Conservation (phyloP, 2,113 vertebrate species). For the Oenanthe melanoleuca region DNA sequence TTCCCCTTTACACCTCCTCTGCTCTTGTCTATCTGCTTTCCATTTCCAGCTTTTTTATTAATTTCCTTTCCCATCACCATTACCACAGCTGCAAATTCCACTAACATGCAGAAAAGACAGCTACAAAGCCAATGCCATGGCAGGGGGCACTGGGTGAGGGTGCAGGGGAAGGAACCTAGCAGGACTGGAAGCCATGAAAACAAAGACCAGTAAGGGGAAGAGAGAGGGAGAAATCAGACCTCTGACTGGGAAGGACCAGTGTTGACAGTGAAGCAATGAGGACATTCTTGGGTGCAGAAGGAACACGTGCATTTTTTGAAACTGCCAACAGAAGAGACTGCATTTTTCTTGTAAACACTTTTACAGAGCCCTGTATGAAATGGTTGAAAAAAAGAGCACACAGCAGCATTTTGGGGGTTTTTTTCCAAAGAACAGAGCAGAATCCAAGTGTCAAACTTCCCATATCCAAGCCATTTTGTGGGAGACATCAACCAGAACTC, state of each 20-base stretch:
- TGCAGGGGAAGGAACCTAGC: neutral
- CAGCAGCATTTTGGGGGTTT: neutral
- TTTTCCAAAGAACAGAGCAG: neutral
- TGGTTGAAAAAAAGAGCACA: neutral
- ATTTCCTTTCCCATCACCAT: neutral
- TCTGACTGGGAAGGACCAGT: neutral
- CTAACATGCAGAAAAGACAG: fast-evolving
- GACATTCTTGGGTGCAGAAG: neutral
- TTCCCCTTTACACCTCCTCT: neutral
- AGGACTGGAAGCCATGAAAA: fast-evolving
- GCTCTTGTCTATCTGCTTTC: neutral
- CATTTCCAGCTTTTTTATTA: neutral
- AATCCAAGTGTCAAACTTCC: neutral
- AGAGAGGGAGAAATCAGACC: neutral
- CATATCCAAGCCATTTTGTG: neutral
- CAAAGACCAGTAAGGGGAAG: neutral
- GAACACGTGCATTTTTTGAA: fast-evolving
- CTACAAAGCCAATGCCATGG: neutral
- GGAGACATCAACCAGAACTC: neutral
- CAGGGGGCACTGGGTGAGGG: neutral
- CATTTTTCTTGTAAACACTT: neutral
- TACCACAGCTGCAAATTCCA: slow-evolving; percentile 1
- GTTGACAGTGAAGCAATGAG: fast-evolving
- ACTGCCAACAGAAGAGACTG: neutral
- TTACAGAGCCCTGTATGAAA: neutral